Percentiles rank a stretch among this genome's conserved stretches.
Evolutionary conservation across 2,888 invertebrate species (phyloP).

Genomic region (Melanostoma scalare): DNA sequence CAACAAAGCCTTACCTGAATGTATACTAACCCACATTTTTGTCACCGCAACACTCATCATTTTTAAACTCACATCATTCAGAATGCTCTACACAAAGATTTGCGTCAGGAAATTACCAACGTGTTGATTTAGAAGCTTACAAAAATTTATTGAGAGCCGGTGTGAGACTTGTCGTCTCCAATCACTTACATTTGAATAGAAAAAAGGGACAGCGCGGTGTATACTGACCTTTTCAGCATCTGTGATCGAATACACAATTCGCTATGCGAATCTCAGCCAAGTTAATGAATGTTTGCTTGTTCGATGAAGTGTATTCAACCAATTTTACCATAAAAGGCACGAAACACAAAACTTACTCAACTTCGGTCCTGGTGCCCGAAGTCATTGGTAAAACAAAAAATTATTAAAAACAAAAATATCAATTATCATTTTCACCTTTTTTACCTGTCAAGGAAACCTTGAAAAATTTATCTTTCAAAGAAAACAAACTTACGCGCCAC

Average conservation of each 20-base stretch:
- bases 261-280: conserved; percentile 27
- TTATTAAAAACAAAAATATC: conserved; percentile 5
- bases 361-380: conserved; percentile 15
- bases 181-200: neutral
- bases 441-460: conserved; percentile 19
- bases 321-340: conserved; percentile 44
- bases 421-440: conserved; percentile 17
- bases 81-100: neutral
- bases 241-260: conserved; percentile 33
- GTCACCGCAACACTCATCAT: neutral
- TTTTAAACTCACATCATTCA: conserved; percentile 1
- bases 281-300: conserved; percentile 36
- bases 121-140: conserved; percentile 39
- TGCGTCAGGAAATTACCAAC: conserved; percentile 34
- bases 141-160: conserved; percentile 15
- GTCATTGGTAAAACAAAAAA: too few relatives aligned
- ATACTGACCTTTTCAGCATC: conserved; percentile 63
- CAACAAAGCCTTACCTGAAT: neutral
- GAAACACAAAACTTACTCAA: conserved; percentile 52
- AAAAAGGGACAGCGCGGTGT: conserved; percentile 21
- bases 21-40: conserved; percentile 18
- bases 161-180: neutral
- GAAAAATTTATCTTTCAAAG: neutral
- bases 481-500: neutral
- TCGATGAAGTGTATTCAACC: conserved; percentile 46